Percentiles rank a stretch among this genome's conserved stretches.
Conservation (phyloP, 2,113 vertebrate species). For the Pedionomus torquatus region DNA sequence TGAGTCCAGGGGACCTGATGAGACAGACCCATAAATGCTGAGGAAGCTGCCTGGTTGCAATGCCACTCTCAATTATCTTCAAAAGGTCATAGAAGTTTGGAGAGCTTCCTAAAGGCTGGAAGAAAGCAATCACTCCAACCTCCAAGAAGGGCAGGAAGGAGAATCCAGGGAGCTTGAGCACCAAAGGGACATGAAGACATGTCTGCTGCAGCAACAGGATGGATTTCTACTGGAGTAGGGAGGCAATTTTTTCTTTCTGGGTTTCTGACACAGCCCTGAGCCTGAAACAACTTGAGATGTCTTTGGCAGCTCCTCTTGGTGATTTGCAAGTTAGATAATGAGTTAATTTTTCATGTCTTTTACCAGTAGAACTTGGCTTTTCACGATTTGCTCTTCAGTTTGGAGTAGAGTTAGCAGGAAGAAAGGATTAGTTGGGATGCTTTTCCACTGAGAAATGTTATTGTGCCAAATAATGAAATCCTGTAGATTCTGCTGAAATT, state of each 20-base stretch:
- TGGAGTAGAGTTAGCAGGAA: background rate
- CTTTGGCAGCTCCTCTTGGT: background rate
- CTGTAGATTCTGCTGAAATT: background rate
- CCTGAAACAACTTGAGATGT: background rate
- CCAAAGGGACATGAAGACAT: background rate
- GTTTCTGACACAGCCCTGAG: background rate
- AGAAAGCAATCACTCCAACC: background rate
- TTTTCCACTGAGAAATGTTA: background rate
- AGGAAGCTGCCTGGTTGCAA: background rate
- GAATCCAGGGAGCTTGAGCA: background rate
- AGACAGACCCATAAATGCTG: background rate
- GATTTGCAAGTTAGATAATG: background rate
- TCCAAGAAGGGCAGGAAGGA: background rate
- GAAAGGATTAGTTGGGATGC: background rate
- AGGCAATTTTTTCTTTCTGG: background rate
- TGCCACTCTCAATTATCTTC: background rate
- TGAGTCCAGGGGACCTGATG: background rate
- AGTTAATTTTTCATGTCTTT: background rate
- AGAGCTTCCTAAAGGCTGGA: background rate
- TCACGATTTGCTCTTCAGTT: background rate
- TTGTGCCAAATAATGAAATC: background rate
- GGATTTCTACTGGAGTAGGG: background rate
- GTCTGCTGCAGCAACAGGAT: background rate
- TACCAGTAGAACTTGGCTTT: background rate
- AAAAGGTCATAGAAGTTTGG: background rate